Evolutionary conservation across 2,113 vertebrate species (phyloP).

Genomic region (Oryzias curvinotus): DNA sequence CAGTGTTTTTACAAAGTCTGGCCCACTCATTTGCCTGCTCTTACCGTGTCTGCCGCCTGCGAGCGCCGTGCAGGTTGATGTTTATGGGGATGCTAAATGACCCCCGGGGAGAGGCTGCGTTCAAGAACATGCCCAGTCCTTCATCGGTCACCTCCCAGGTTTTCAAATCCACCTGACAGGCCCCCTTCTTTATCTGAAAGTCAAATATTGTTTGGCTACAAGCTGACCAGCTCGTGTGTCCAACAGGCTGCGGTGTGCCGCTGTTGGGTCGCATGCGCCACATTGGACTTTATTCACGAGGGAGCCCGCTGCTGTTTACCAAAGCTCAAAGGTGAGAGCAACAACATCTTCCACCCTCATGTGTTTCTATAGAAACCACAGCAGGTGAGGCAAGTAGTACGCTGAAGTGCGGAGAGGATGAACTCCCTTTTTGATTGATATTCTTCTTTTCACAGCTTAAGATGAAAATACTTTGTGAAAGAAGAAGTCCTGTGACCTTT

Average conservation of each 20-base stretch:
- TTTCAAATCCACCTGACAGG: slow-evolving; percentile 30
- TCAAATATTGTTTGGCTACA: slow-evolving; percentile 31
- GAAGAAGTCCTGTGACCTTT: slow-evolving; percentile 11
- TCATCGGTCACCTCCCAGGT: slow-evolving; percentile 12
- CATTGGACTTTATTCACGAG: slow-evolving; percentile 35
- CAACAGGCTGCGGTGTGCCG: slow-evolving; percentile 16
- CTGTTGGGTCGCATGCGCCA: slow-evolving; percentile 15
- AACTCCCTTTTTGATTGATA: slow-evolving; percentile 16
- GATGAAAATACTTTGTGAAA: neutral
- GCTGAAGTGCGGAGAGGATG: slow-evolving; percentile 57
- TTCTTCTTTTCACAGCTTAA: neutral
- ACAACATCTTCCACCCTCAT: slow-evolving; percentile 53
- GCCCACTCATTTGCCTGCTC: slow-evolving; percentile 24
- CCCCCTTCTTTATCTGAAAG: slow-evolving; percentile 29
- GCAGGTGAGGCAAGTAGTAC: slow-evolving; percentile 65
- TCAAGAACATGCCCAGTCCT: slow-evolving; percentile 65
- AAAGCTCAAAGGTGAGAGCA: slow-evolving; percentile 67
- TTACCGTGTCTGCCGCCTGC: slow-evolving; percentile 78
- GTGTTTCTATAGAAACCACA: slow-evolving; percentile 76
- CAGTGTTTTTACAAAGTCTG: slow-evolving; percentile 5
- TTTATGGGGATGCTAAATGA: slow-evolving; percentile 82
- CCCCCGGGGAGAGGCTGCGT: slow-evolving; percentile 67
- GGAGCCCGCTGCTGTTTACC: slow-evolving; percentile 59
- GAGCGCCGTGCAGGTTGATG: slow-evolving; percentile 80
- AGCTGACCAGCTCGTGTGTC: slow-evolving; percentile 21